Percentiles rank a stretch among this genome's conserved stretches.
Evolutionary conservation across 2,113 vertebrate species (phyloP).

Genomic region (Calidris pygmaea): DNA sequence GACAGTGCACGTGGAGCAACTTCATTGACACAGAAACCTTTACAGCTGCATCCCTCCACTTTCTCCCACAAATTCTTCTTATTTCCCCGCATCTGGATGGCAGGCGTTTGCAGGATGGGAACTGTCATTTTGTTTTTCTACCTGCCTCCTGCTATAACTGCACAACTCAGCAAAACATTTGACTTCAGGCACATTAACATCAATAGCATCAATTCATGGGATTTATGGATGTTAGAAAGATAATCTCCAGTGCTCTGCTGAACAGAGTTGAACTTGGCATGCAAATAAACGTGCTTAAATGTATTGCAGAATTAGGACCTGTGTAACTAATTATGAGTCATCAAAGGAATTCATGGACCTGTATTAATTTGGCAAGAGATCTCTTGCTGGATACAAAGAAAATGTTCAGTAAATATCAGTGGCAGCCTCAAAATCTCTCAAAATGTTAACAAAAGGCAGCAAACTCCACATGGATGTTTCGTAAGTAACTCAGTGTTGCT

Average conservation of each 20-base stretch:
- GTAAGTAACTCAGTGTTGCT: neutral
- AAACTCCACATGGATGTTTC: neutral
- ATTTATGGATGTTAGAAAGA: neutral
- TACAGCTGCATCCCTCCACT: neutral
- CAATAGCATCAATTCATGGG: neutral
- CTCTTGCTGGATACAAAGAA: neutral
- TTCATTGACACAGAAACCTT: neutral
- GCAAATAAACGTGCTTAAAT: neutral
- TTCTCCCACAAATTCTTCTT: neutral
- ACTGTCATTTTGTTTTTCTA: neutral
- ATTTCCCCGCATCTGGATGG: neutral
- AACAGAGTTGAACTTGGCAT: neutral
- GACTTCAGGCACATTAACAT: neutral
- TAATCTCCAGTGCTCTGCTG: neutral
- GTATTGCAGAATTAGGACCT: neutral
- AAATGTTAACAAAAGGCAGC: neutral
- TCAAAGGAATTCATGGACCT: neutral
- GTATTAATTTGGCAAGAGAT: constrained; percentile 10
- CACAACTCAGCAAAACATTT: neutral
- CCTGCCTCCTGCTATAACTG: neutral
- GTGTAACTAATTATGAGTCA: neutral
- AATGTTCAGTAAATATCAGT: neutral
- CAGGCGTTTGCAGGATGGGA: neutral
- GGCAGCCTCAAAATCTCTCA: neutral
- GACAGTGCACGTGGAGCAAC: neutral